Evolutionary conservation across 2,888 invertebrate species (phyloP).

Genomic region (Gandaritis pyraliata): DNA sequence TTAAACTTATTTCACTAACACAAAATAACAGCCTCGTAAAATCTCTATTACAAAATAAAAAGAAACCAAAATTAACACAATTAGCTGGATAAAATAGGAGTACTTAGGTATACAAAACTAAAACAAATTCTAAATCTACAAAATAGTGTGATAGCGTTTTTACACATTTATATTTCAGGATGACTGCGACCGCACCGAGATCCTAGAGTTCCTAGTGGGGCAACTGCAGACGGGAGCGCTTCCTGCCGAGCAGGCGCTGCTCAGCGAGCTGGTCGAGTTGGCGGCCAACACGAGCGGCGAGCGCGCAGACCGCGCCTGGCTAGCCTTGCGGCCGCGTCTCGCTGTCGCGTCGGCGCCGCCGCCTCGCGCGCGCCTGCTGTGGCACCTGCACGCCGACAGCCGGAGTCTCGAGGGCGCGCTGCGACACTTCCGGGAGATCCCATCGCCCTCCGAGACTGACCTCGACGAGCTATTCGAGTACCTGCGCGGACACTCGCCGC

Average conservation of each 20-base stretch:
- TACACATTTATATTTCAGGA: conserved; percentile 54
- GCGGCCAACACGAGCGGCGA: conserved; percentile 53
- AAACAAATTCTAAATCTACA: too few relatives aligned
- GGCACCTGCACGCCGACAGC: conserved; percentile 56
- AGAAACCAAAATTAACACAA: too few relatives aligned
- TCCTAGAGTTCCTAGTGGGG: conserved; percentile 71
- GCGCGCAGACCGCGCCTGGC: conserved; percentile 71
- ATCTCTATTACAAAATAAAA: too few relatives aligned
- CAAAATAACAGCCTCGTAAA: too few relatives aligned
- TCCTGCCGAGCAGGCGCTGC: conserved; percentile 67
- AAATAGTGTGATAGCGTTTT: too few relatives aligned
- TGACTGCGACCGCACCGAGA: conserved; percentile 63
- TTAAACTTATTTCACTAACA: too few relatives aligned
- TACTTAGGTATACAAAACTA: too few relatives aligned
- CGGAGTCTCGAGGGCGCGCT: conserved; percentile 52
- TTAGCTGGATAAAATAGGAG: too few relatives aligned
- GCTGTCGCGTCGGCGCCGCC: conserved; percentile 42
- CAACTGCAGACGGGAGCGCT: conserved; percentile 68
- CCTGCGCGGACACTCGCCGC: conserved; percentile 53
- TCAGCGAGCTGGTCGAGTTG: conserved; percentile 56
- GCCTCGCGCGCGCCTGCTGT: conserved; percentile 61
- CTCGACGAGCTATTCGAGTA: conserved; percentile 72
- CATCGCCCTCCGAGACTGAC: conserved; percentile 59
- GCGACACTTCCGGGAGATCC: conserved; percentile 57
- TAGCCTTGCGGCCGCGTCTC: conserved; percentile 51